A percentile compares a stretch with the other conserved stretches of the same genome.
phyloP scores from a whole-genome alignment of 2,888 invertebrate species.

The Rhyacophila evoluta region DNA sequence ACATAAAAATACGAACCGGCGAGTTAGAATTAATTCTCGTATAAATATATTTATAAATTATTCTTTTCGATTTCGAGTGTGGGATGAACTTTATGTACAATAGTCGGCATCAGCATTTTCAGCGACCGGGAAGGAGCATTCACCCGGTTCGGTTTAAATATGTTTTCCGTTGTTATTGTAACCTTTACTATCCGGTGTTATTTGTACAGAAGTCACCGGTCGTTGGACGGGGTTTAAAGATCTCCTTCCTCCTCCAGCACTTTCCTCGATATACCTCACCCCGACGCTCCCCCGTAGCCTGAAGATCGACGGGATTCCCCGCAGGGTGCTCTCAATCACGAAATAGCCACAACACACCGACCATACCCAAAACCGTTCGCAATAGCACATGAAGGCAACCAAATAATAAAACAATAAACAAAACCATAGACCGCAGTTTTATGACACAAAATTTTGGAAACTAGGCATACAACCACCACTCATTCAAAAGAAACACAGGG shows the following conservation, averaged over 20 bases:
- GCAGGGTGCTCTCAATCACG: conserved; percentile 77
- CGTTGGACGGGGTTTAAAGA: background rate
- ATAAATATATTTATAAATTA: conserved; percentile 30
- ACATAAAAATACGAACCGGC: background rate
- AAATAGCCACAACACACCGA: conserved; percentile 75
- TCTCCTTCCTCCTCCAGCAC: conserved; percentile 26
- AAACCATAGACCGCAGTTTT: conserved; percentile 60
- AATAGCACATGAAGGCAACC: conserved; percentile 85
- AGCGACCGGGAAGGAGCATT: conserved; percentile 39
- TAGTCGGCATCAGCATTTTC: conserved; percentile 62
- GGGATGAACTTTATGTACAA: conserved; percentile 70
- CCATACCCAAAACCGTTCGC: conserved; percentile 79
- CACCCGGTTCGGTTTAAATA: conserved; percentile 20
- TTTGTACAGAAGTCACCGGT: conserved; percentile 47
- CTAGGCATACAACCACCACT: conserved; percentile 49
- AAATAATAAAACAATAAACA: conserved; percentile 65
- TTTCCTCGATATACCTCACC: conserved; percentile 3
- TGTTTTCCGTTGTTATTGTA: conserved; percentile 42
- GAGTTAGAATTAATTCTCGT: conserved; percentile 46
- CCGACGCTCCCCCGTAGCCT: background rate
- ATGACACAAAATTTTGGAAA: conserved; percentile 47
- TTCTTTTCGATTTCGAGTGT: conserved; percentile 62
- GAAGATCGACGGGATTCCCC: conserved; percentile 44
- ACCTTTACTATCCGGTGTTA: conserved; percentile 40
- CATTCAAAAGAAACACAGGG: conserved; percentile 83